Evolutionary conservation across 2,888 invertebrate genomes (phyloP).

Genomic region (Seira ritae): DNA sequence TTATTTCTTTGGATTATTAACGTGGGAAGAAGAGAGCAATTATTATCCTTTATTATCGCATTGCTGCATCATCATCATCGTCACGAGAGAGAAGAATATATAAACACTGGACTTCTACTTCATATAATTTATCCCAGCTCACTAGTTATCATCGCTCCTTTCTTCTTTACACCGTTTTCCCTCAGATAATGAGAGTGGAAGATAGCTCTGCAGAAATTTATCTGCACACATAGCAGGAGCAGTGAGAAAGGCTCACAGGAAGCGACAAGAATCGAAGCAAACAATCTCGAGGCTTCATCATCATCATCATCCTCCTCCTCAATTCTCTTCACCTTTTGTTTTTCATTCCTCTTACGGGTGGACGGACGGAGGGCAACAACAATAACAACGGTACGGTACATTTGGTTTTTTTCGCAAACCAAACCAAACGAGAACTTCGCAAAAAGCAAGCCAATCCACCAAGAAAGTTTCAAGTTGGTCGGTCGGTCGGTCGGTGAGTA

Average conservation of each 20-base stretch:
- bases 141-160: no score
- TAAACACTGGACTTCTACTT: no score
- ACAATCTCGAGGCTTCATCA: neutral
- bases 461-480: neutral
- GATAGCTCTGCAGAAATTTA: neutral
- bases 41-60: neutral
- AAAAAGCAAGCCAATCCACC: neutral
- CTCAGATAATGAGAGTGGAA: neutral
- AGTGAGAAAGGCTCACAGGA: neutral
- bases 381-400: conserved; percentile 47
- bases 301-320: neutral
- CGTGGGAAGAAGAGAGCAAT: neutral
- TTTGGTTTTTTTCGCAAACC: conserved; percentile 16
- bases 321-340: neutral
- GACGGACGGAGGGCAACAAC: neutral
- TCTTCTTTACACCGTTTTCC: neutral
- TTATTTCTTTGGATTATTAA: neutral
- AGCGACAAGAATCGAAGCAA: conserved; percentile 7
- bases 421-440: neutral
- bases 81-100: neutral
- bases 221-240: neutral
- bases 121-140: no score
- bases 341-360: neutral
- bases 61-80: neutral
- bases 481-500: no score